A percentile compares a stretch with the other conserved stretches of the same genome.
These are phyloP conservation scores for Altica lythri DNA, from an alignment of 2,888 invertebrate species.

Conservation along the genomic window DNA sequence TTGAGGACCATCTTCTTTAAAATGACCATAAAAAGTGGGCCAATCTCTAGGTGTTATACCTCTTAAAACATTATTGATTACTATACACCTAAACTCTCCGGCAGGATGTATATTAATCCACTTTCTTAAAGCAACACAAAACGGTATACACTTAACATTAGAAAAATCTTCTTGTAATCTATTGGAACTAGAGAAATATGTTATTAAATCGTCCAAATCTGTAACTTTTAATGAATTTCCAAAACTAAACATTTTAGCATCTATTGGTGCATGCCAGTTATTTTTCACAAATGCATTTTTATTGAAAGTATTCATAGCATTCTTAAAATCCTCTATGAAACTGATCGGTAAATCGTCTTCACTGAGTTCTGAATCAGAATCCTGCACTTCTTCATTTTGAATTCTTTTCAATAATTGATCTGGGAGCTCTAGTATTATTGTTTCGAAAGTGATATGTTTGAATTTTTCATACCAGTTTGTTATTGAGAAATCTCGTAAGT, in stretches of 20 bases:
- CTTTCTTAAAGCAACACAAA: constrained; percentile 50
- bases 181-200: constrained; percentile 50
- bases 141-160: constrained; percentile 43
- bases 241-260: constrained; percentile 53
- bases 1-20: constrained; percentile 49
- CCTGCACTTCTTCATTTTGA: constrained; percentile 36
- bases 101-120: constrained; percentile 55
- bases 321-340: constrained; percentile 43
- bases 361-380: constrained; percentile 37
- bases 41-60: constrained; percentile 55
- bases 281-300: constrained; percentile 52
- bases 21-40: constrained; percentile 54
- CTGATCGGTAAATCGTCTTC: constrained; percentile 33
- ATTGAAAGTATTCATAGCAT: constrained; percentile 46
- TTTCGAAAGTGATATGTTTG: constrained; percentile 45
- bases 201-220: constrained; percentile 48
- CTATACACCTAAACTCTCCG: constrained; percentile 54
- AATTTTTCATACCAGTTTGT: constrained; percentile 50
- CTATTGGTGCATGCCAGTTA: constrained; percentile 55
- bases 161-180: constrained; percentile 50
- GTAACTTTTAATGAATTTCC: constrained; percentile 50
- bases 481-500: constrained; percentile 52
- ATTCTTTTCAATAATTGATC: constrained; percentile 44
- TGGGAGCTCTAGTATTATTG: constrained; percentile 48
- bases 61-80: constrained; percentile 50